phyloP scores from a whole-genome alignment of 2,888 invertebrate genomes.

The Diarsia brunnea region DNA sequence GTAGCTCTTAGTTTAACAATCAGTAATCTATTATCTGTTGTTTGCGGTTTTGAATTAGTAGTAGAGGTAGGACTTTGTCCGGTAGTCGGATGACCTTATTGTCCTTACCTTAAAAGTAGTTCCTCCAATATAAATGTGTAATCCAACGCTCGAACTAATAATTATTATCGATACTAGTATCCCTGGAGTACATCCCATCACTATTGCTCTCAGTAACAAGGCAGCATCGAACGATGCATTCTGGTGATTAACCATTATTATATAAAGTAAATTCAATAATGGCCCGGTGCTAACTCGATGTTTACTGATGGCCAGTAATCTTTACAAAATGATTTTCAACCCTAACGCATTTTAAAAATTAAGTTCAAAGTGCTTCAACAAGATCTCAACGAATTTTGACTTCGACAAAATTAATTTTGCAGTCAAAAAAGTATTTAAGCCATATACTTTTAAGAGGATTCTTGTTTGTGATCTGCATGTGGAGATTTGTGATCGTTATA shows the following conservation, averaged over 20 bases:
- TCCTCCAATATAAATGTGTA: too few species aligned
- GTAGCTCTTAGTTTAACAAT: background rate
- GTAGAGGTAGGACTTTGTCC: background rate
- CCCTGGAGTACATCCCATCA: conserved; percentile 61
- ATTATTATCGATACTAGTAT: conserved; percentile 32
- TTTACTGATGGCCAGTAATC: conserved; percentile 81
- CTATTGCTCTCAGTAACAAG: conserved; percentile 84
- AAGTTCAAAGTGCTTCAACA: conserved; percentile 67
- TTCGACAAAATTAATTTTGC: conserved; percentile 61
- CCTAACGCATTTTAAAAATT: conserved; percentile 63
- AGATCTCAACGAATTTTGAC: conserved; percentile 65
- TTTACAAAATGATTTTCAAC: conserved; percentile 64
- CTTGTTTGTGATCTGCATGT: conserved; percentile 44
- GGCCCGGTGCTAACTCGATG: conserved; percentile 86
- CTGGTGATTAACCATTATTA: conserved; percentile 90
- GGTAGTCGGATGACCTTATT: background rate
- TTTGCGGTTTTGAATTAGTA: background rate
- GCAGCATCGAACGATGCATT: conserved; percentile 88
- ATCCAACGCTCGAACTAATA: background rate
- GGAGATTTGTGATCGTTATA: conserved; percentile 64
- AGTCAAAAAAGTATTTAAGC: conserved; percentile 59
- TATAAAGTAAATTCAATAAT: conserved; percentile 91
- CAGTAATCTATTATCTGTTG: background rate
- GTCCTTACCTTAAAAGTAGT: too few species aligned
- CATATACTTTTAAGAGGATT: conserved; percentile 37